phyloP scores from a whole-genome alignment of 1,140 invertebrate species.

The Callitettix versicolor region DNA sequence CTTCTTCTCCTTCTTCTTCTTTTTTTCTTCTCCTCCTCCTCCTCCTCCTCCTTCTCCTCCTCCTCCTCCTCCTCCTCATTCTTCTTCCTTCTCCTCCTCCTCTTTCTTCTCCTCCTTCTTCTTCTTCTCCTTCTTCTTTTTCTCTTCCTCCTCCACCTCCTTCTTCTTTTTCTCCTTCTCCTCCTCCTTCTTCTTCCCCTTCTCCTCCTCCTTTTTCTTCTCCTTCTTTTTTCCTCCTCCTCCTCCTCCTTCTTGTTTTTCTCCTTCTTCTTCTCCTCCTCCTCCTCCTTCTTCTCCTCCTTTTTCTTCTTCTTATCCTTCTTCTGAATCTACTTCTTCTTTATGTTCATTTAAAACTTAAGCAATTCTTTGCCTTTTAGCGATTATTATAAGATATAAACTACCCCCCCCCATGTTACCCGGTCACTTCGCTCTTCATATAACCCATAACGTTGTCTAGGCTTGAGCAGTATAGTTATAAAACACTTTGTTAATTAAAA shows the following conservation, averaged over 20 bases:
- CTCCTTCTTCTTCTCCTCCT: background rate
- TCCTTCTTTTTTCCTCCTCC: background rate
- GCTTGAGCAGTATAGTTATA: no score
- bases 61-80: no score
- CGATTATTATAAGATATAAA: no score
- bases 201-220: background rate
- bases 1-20: background rate
- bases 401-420: no score
- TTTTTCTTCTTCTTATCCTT: no score
- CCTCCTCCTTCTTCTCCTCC: background rate
- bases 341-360: no score
- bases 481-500: no score
- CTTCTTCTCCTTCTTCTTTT: background rate
- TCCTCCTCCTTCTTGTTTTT: no score
- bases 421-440: no score
- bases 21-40: background rate
- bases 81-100: no score
- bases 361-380: no score
- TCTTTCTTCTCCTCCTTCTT: background rate
- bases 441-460: no score
- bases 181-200: background rate
- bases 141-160: background rate
- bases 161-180: background rate
- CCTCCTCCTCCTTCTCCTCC: background rate
- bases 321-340: constrained; percentile 1